Conservation (phyloP, 1,140 invertebrate genomes). For the Sycophila sp. region DNA sequence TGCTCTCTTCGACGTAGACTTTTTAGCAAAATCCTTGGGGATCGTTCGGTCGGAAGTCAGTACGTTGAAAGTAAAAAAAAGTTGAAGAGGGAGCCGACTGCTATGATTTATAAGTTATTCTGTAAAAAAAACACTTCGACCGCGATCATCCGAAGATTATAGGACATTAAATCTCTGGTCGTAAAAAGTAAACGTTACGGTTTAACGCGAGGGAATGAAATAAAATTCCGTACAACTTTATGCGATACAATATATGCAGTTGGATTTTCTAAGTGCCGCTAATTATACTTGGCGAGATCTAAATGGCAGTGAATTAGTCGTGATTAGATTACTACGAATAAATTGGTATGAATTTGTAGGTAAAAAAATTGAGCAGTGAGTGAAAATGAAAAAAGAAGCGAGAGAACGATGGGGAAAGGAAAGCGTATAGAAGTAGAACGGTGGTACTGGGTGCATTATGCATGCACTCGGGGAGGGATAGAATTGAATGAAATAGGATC, state of each 20-base stretch:
- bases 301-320: not conserved
- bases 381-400: constrained; percentile 1
- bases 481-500: constrained; percentile 61
- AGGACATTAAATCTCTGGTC: no score
- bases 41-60: no score
- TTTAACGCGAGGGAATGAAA: no score
- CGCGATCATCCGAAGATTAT: no score
- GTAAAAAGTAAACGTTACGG: no score
- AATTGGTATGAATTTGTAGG: not conserved
- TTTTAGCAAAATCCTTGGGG: no score
- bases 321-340: not conserved
- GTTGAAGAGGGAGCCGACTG: not conserved
- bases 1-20: no score
- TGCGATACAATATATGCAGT: no score
- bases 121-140: not conserved
- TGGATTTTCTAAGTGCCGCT: no score
- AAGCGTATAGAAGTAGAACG: not conserved
- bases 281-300: no score
- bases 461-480: constrained; percentile 44
- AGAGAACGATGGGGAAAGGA: constrained; percentile 21
- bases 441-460: constrained; percentile 48
- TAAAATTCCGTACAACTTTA: no score
- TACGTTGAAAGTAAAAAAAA: constrained; percentile 29
- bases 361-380: not conserved
- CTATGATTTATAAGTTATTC: not conserved